A percentile compares a stretch with the other conserved stretches of the same genome.
Conservation (phyloP, 2,113 vertebrate genomes). For the Aleadryas rufinucha region DNA sequence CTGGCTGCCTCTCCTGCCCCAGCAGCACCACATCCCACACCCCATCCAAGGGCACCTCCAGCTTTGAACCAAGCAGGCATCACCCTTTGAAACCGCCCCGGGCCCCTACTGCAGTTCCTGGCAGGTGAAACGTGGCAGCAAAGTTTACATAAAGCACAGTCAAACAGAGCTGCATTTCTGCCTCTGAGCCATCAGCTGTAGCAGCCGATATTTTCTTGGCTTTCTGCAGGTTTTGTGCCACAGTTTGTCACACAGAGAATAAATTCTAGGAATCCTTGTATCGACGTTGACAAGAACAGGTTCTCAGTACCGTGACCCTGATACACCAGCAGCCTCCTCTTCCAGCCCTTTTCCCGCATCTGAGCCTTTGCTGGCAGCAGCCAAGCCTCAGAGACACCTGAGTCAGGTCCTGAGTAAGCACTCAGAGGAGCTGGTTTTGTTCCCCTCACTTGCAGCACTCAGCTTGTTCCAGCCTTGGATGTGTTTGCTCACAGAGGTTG, state of each 20-base stretch:
- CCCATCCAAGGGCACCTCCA: neutral
- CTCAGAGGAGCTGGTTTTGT: neutral
- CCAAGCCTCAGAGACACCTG: neutral
- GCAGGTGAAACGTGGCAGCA: neutral
- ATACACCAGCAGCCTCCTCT: neutral
- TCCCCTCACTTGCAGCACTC: neutral
- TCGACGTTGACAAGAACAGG: accelerated
- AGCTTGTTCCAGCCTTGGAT: neutral
- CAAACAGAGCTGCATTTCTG: neutral
- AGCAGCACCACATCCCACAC: neutral
- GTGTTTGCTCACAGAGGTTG: neutral
- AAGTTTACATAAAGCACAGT: neutral
- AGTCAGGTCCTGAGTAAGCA: neutral
- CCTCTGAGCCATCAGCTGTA: neutral
- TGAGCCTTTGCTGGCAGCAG: neutral
- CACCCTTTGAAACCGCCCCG: neutral
- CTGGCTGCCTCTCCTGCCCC: neutral
- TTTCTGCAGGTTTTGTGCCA: neutral
- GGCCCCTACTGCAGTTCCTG: neutral
- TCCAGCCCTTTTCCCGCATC: neutral
- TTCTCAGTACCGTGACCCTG: neutral
- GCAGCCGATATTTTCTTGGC: neutral
- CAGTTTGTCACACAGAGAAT: neutral
- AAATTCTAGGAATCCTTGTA: neutral
- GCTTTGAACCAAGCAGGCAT: neutral